These are phyloP conservation scores for Holothuria glaberrima DNA, from an alignment of 35 echinoderm and acorn worm species.

Conservation along the genomic window DNA sequence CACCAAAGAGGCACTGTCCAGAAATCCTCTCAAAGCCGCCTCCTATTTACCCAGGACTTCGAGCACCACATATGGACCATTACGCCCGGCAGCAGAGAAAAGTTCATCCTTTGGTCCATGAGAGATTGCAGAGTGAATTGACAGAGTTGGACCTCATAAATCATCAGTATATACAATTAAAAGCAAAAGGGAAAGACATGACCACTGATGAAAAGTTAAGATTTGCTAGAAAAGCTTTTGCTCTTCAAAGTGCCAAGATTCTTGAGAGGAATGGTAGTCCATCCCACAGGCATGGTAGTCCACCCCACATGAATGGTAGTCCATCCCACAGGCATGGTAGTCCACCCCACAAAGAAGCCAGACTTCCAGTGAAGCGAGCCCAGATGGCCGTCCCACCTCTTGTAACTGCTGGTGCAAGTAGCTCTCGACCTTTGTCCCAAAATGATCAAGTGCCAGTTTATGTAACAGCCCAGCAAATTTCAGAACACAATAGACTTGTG, in stretches of 20 bases:
- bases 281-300: neutral
- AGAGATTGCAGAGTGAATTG: neutral
- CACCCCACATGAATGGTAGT: neutral
- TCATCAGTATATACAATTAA: slow-evolving; percentile 11
- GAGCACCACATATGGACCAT: neutral
- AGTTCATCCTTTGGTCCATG: slow-evolving; percentile 26
- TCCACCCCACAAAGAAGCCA: neutral
- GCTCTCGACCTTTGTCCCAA: slow-evolving; percentile 12
- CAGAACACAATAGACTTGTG: slow-evolving; percentile 18
- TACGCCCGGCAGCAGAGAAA: slow-evolving; percentile 31
- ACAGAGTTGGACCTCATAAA: neutral
- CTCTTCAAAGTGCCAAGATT: slow-evolving; percentile 33
- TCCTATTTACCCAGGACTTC: slow-evolving; percentile 40
- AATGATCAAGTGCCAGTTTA: slow-evolving; percentile 19
- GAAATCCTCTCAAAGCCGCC: slow-evolving; percentile 33
- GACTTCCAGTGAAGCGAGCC: slow-evolving; percentile 21
- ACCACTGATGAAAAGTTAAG: neutral
- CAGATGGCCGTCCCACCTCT: slow-evolving; percentile 36
- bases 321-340: slow-evolving; percentile 8
- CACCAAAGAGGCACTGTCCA: neutral
- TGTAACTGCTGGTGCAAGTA: neutral
- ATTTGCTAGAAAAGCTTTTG: slow-evolving; percentile 34
- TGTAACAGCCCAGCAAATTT: neutral
- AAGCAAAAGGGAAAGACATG: neutral
- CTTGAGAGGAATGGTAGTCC: slow-evolving; percentile 11